Base-by-base conservation (phyloP, 2,113 vertebrate genomes). In the Carassius carassius region DNA sequence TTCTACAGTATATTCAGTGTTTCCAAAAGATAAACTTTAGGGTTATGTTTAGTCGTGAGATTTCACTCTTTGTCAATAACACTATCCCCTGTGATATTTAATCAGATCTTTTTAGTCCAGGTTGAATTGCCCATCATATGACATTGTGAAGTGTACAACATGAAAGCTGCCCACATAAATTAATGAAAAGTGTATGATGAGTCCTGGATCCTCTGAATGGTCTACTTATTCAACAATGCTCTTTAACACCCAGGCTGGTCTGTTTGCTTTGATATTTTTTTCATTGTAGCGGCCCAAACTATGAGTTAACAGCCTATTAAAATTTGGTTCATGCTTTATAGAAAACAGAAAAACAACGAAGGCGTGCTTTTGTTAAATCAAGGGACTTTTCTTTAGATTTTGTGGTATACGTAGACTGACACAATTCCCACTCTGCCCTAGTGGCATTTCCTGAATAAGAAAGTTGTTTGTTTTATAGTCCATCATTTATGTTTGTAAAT, bases 401-500 rank as follows among this genome's bases (percentile, higher is more conserved):
- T 69, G 23, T 67, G 62, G 23, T n/a, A 29, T 35, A 69, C 62
- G 14, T 51, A 69, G 23, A 49, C 78, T 63, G 23, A 81, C 62
- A 51, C 23, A 44, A 54, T 51, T 51, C 17, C 44, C 44, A 69
- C 17, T 3, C 62, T 63, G 58, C 60, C 37, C 37, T 19, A 25
- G 41, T 65, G 23, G 41, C 58, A 47, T 32, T 60, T 65, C 78
- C 41, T 8, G 11, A 29, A 80, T 29, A 29, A 25, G 21, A 63
- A 63, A 17, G 9, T 29, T 65, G 21, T 56, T 17, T 80, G 9
- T 60, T 13, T 37, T 21, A 78, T 78, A 60, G 19, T 75, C 84
- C 78, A 86, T 79, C 86, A 35, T 86, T 88, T 89, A 86, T 87
- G 49, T 75, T 65, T 86, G 73, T 82, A 44, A 75, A 35, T 84